Evolutionary conservation across 2,113 vertebrate genomes (phyloP), one percentile per base, ranked within the genome.

Genomic region (Poicephalus gulielmi): DNA sequence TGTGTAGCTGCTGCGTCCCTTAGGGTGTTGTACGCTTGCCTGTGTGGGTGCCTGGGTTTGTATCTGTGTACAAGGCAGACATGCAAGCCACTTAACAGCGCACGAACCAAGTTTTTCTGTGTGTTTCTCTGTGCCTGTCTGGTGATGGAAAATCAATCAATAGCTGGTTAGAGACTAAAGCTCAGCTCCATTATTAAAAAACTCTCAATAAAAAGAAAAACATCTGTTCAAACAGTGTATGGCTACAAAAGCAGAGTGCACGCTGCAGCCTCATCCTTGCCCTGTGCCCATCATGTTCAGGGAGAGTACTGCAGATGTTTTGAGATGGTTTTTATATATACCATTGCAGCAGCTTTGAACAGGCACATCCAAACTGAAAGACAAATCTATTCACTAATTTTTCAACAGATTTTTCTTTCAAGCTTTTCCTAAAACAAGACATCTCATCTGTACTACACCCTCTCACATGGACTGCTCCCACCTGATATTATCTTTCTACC

Each of bases 81-180:
- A 0, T n/a, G 22, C 46, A 62, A 88, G 69, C 43, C 28, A 44
- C 39, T 92, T 78, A 75, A 78, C 55, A 20, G 69, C 43, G 44
- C 86, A 89, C 0, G 0, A 83, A 86, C 30, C 69, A 91, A 94
- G 91, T 91, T 92, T 46, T 82, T 25, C 75, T 86, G 10, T 7
- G 17, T 59, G 43, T 68, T 13, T 86, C 66, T 89, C 68, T 31
- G n/a, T 75, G 93, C 52, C 84, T 62, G 86, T 84, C 81, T 95
- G 66, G 77, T 60, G 74, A 87, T 37, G 66, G 57, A 94, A 97
- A 95, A 92, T 94, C 89, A 94, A 53, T 96, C 93, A 95, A 76
- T 94, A 89, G 86, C 83, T 91, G 81, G 81, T 95, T 95, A 91
- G 74, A 95, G 77, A 94, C 80, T 87, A 76, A 91, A 91, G 86